A percentile compares a stretch with the other conserved stretches of the same genome.
These are phyloP conservation scores for Seriola rivoliana DNA, from an alignment of 2,113 vertebrate genomes.

Conservation along the genomic window DNA sequence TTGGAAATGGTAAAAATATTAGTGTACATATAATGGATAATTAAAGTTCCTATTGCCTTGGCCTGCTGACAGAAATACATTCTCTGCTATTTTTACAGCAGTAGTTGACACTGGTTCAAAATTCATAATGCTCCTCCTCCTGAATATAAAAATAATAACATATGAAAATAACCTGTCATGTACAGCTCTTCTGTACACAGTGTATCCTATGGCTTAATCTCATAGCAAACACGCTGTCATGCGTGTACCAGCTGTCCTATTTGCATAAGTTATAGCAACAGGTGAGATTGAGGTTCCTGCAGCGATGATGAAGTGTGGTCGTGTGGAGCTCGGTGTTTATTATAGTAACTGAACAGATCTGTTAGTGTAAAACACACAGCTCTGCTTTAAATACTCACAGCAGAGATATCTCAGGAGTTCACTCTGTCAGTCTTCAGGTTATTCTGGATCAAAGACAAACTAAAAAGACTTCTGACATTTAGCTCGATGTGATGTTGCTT, in stretches of 20 bases:
- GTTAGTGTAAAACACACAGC: conserved; percentile 60
- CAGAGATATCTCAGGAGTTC: conserved; percentile 44
- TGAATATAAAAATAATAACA: background rate
- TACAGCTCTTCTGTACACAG: background rate
- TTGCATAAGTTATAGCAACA: conserved; percentile 36
- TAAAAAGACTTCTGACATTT: conserved; percentile 49
- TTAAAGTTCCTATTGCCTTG: background rate
- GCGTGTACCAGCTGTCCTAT: background rate
- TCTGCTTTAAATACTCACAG: conserved; percentile 63
- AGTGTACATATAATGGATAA: background rate
- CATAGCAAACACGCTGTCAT: conserved; percentile 19
- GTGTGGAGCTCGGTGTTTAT: conserved; percentile 14
- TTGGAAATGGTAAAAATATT: background rate
- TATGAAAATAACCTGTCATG: background rate
- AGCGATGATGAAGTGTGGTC: conserved; percentile 5
- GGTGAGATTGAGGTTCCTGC: conserved; percentile 37
- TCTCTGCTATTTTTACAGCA: background rate
- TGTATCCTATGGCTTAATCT: background rate
- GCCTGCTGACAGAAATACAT: background rate
- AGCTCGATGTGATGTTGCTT: background rate
- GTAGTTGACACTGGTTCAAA: conserved; percentile 1
- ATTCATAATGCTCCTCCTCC: background rate
- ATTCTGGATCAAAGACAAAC: conserved; percentile 48
- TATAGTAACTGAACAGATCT: conserved; percentile 49
- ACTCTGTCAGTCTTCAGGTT: conserved; percentile 37